A percentile compares a stretch with the other conserved stretches of the same genome.
Evolutionary conservation across 2,113 vertebrate genomes (phyloP).

Genomic region (Lamprologus tigripictilis): DNA sequence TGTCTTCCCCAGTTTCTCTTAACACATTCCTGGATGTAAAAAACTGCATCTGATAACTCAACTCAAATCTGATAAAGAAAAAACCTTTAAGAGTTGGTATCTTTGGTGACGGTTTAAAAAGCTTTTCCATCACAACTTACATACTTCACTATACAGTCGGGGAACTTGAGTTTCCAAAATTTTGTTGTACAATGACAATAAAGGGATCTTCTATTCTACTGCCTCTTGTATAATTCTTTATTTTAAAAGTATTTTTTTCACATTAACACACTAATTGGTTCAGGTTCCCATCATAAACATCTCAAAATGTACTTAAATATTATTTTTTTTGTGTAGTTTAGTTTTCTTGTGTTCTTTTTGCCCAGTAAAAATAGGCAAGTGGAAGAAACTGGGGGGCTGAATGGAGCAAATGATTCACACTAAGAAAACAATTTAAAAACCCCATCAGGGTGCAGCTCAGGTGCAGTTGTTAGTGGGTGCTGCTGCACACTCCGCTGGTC

Average conservation of each 20-base stretch:
- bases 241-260: neutral
- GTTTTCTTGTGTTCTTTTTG: neutral
- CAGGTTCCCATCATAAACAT: neutral
- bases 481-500: slow-evolving; percentile 73
- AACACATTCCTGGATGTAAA: neutral
- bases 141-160: neutral
- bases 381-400: neutral
- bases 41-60: neutral
- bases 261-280: neutral
- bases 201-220: neutral
- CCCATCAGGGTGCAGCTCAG: neutral
- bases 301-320: neutral
- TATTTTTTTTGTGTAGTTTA: neutral
- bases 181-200: neutral
- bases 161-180: neutral
- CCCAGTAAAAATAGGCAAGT: neutral
- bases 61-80: neutral
- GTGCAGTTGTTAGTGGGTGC: slow-evolving; percentile 28
- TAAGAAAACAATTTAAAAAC: neutral
- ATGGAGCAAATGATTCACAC: neutral
- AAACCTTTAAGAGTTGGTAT: neutral
- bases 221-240: neutral
- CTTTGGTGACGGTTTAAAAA: neutral
- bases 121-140: neutral
- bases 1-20: neutral